phyloP scores from a whole-genome alignment of 2,797 vertebrate genomes.

The Chrosomus eos region DNA sequence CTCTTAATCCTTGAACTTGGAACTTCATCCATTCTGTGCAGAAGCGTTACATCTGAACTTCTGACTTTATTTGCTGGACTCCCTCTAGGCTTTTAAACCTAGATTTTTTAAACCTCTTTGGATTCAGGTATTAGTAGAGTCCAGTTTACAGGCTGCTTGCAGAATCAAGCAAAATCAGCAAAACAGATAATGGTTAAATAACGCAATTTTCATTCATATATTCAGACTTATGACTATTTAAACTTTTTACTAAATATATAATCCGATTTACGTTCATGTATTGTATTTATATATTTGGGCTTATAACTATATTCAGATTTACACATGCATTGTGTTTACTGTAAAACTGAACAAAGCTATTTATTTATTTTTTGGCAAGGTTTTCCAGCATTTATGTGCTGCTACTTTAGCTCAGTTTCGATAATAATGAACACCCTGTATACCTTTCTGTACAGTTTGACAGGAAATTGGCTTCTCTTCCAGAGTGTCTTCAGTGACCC shows the following conservation, averaged over 20 bases:
- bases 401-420: neutral
- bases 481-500: neutral
- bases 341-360: neutral
- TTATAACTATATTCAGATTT: too few relatives aligned
- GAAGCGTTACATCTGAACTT: neutral
- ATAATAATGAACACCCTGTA: neutral
- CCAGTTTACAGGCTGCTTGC: neutral
- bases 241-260: too few relatives aligned
- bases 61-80: neutral
- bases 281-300: too few relatives aligned
- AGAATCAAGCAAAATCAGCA: slow-evolving; percentile 7
- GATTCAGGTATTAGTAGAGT: slow-evolving; percentile 14
- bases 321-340: neutral
- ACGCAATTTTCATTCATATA: too few relatives aligned
- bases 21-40: neutral
- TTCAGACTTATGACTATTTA: too few relatives aligned
- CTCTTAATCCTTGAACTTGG: neutral
- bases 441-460: neutral
- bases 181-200: too few relatives aligned
- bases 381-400: neutral
- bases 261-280: too few relatives aligned
- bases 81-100: neutral
- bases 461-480: slow-evolving; percentile 35
- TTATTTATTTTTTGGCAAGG: neutral
- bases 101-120: neutral